Conservation (phyloP, 2,888 invertebrate species). For the Rhogogaster chlorosoma region DNA sequence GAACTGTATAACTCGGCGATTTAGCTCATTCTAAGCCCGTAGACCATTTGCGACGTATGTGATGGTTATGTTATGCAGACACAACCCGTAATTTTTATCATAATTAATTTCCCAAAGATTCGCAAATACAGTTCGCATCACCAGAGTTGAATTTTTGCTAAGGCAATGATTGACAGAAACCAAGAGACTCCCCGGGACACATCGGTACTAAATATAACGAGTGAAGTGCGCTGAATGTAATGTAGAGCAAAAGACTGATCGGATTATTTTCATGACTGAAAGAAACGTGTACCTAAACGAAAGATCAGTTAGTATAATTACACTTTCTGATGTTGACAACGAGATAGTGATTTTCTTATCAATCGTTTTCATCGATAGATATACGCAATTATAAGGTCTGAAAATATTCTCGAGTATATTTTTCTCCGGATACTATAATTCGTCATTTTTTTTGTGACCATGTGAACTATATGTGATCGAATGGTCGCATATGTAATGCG, state of each 20-base stretch:
- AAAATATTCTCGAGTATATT: neutral
- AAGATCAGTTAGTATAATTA: neutral
- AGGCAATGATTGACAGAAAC: neutral
- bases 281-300: neutral
- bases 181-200: neutral
- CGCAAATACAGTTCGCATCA: neutral
- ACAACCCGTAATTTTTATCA: neutral
- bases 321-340: neutral
- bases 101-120: neutral
- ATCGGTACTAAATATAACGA: neutral
- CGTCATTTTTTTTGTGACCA: neutral
- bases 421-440: neutral
- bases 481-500: neutral
- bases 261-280: neutral
- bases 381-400: neutral
- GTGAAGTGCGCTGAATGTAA: neutral
- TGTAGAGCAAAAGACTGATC: neutral
- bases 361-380: neutral
- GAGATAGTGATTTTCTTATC: neutral
- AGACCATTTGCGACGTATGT: constrained; percentile 9
- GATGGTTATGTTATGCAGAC: neutral
- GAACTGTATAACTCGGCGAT: constrained; percentile 6
- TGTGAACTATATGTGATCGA: neutral
- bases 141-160: neutral
- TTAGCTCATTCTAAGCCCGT: neutral